Evolutionary conservation across 1,140 invertebrate species (phyloP).

Genomic region (Drosophila elegans): DNA sequence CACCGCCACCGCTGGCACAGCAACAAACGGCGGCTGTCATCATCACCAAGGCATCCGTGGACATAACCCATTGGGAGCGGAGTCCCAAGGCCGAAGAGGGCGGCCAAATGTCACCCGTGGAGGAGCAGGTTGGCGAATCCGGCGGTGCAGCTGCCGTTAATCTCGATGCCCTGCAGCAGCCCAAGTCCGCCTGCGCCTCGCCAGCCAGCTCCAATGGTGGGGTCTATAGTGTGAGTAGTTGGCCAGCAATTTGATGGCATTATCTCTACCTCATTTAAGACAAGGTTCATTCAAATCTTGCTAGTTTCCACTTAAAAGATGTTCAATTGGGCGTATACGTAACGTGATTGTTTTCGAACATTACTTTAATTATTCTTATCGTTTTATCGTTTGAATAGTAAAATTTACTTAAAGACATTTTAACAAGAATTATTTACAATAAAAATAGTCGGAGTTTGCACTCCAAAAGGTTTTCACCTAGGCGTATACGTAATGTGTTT

Average conservation of each 20-base stretch:
- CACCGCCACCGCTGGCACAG: conserved; percentile 11
- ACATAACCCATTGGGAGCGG: conserved; percentile 86
- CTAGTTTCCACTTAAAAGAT: not conserved
- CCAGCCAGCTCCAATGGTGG: conserved; percentile 94
- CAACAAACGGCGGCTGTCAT: conserved; percentile 86
- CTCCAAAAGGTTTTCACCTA: too few relatives aligned
- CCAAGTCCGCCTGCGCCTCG: conserved; percentile 89
- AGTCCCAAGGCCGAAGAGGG: conserved; percentile 54
- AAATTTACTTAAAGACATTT: too few relatives aligned
- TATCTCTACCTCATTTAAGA: not conserved
- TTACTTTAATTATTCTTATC: too few relatives aligned
- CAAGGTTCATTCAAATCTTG: not conserved
- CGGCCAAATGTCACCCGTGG: conserved; percentile 76
- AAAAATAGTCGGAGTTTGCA: too few relatives aligned
- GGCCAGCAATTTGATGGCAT: not conserved
- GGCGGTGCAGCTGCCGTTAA: conserved; percentile 21
- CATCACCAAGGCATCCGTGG: conserved; percentile 88
- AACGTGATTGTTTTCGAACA: not conserved
- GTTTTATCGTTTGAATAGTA: too few relatives aligned
- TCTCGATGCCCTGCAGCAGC: conserved; percentile 83
- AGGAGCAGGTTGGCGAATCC: conserved; percentile 39
- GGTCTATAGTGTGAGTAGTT: conserved; percentile 91
- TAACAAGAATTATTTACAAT: too few relatives aligned
- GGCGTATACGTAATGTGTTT: too few relatives aligned
- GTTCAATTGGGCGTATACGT: not conserved